Base-by-base conservation (phyloP, 2,113 vertebrate genomes). In the Menidia beryllina region DNA sequence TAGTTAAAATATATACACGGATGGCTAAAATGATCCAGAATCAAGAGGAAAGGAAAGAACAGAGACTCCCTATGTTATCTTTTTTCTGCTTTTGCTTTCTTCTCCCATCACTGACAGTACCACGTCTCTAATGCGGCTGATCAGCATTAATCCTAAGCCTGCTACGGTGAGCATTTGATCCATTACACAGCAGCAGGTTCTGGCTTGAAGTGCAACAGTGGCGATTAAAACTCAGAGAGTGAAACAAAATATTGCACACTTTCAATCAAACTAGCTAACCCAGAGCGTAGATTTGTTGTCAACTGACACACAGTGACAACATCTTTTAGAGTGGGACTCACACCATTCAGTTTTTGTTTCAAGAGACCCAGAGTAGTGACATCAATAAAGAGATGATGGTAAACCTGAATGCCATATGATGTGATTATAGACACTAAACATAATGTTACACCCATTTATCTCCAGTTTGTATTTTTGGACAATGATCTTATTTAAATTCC, bases 401-500 rank as follows among this genome's bases (percentile, higher is more conserved):
- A 34, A 34, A 34, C 7, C 10, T 34, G 7, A 34, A 34, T 34
- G 30, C 10, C 5, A 10, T 34, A 10, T 25, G 21, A 21, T 25
- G 24, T 26, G 17, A 9, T 53, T 26, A 14, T 26, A 14, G 50
- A 9, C 24, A 53, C 15, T 7, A 25, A 48, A 34, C 30, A 30
- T n/a, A n/a, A n/a, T 34, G 2, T 5, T 34, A 34, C 30, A 5
- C 30, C 30, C 30, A 1, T 30, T 8, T 30, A 30, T 30, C 10
- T 34, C 30, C 20, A 26, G 2, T 55, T 45, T 20, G 27, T 17
- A 34, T 23, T 50, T 56, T 36, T 17, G 38, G 41, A 34, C 20
- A 56, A 52, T 39, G 30, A 15, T 72, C 60, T 30, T 14, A 23
- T 14, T 45, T n/a, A 54, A 53, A 72, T 72, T 50, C 62, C 64